These are phyloP conservation scores for Embiotoca jacksoni DNA, from an alignment of 2,113 vertebrate genomes.

Conservation along the genomic window DNA sequence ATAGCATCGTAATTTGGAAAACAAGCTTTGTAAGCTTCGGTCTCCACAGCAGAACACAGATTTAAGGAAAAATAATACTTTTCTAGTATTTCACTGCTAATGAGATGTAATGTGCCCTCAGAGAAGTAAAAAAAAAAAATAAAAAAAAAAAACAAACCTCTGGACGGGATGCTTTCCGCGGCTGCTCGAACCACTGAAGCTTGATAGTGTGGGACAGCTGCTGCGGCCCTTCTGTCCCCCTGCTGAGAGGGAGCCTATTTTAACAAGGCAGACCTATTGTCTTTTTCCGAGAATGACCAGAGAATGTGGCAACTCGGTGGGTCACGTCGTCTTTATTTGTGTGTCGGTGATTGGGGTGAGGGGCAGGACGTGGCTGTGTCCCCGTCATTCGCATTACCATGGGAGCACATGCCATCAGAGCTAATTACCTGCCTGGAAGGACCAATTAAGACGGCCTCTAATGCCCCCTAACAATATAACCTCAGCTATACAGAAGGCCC, in stretches of 20 bases:
- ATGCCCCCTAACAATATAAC: constrained; percentile 50
- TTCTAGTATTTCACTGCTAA: constrained; percentile 16
- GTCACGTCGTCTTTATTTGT: constrained; percentile 50
- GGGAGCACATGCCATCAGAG: constrained; percentile 73
- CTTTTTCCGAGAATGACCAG: constrained; percentile 70
- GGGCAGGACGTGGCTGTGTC: constrained; percentile 35
- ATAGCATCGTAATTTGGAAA: not conserved
- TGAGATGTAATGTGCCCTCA: constrained; percentile 32
- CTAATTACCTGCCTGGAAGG: constrained; percentile 76
- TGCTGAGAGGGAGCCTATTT: constrained; percentile 72
- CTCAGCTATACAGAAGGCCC: constrained; percentile 13
- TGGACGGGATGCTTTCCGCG: constrained; percentile 49
- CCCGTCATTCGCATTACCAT: constrained; percentile 65
- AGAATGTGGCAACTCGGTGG: constrained; percentile 64
- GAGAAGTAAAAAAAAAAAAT: constrained; percentile 15
- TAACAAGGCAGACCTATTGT: constrained; percentile 79
- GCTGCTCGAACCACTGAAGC: constrained; percentile 53
- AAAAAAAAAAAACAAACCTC: no score
- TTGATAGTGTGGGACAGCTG: constrained; percentile 78
- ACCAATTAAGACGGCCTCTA: constrained; percentile 65
- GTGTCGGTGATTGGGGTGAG: constrained; percentile 45
- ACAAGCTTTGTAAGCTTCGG: not conserved
- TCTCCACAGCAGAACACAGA: not conserved
- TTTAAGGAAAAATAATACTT: not conserved
- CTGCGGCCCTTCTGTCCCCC: constrained; percentile 49